Evolutionary conservation across 2,888 invertebrate genomes (phyloP).

Genomic region (Cheilosia variabilis): DNA sequence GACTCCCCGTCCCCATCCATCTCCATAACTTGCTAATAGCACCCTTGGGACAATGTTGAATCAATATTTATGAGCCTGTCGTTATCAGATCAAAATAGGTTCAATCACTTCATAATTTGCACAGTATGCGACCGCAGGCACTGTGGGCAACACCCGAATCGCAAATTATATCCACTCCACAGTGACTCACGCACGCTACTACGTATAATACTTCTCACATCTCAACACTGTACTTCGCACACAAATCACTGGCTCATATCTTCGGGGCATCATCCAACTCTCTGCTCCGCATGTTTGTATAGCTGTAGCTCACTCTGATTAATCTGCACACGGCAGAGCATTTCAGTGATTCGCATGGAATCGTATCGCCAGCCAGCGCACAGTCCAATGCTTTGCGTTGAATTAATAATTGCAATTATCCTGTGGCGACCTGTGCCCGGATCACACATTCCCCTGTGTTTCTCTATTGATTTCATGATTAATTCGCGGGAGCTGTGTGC

Average conservation of each 20-base stretch:
- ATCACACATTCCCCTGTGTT: constrained; percentile 53
- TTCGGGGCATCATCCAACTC: neutral
- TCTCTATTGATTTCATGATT: constrained; percentile 69
- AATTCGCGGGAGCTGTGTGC: constrained; percentile 52
- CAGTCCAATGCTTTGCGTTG: constrained; percentile 40
- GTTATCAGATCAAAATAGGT: constrained; percentile 55
- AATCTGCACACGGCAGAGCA: constrained; percentile 58
- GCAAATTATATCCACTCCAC: constrained; percentile 64
- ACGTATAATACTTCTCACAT: neutral
- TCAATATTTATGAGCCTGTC: constrained; percentile 50
- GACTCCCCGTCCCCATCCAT: too few species aligned
- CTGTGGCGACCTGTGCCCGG: constrained; percentile 67
- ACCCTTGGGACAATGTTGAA: constrained; percentile 23
- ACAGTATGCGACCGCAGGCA: constrained; percentile 54
- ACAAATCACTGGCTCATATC: too few species aligned
- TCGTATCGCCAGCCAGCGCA: constrained; percentile 23
- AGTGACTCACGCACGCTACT: constrained; percentile 59
- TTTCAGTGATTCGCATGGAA: constrained; percentile 45
- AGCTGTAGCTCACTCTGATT: constrained; percentile 51
- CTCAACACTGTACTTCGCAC: neutral
- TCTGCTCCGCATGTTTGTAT: constrained; percentile 38
- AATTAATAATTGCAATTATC: constrained; percentile 75
- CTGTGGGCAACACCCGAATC: constrained; percentile 56
- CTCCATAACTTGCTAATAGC: neutral
- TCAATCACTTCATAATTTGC: constrained; percentile 71